These are phyloP conservation scores for Galago senegalensis DNA, from an alignment of 2,797 vertebrate species.

Conservation along the genomic window DNA sequence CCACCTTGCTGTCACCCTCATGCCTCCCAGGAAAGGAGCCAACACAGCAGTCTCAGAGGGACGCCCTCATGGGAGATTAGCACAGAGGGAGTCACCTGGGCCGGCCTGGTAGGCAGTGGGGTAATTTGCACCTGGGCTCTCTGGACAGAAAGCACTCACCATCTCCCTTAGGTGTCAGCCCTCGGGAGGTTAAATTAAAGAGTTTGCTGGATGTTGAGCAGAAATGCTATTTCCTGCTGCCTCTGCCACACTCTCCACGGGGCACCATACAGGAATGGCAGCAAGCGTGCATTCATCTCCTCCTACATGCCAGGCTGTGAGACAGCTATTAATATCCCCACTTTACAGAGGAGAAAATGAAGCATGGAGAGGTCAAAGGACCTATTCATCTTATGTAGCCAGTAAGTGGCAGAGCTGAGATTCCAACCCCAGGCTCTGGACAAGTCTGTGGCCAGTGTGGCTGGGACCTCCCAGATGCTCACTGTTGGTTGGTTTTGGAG, in stretches of 20 bases:
- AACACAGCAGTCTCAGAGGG: constrained; percentile 15
- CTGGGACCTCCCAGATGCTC: background rate
- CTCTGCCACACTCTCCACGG: background rate
- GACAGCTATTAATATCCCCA: constrained; percentile 44
- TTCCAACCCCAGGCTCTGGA: background rate
- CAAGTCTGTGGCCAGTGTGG: background rate
- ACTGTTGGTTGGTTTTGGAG: background rate
- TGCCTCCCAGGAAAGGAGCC: background rate
- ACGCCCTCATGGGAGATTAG: background rate
- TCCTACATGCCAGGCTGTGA: background rate
- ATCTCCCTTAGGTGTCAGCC: constrained; percentile 14
- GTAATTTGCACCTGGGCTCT: background rate
- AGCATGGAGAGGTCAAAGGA: background rate
- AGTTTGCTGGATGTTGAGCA: constrained; percentile 25
- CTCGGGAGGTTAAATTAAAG: background rate
- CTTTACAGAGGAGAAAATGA: background rate
- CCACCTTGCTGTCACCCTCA: background rate
- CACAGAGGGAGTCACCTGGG: background rate
- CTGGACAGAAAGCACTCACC: background rate
- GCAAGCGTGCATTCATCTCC: background rate
- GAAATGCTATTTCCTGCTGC: constrained; percentile 28
- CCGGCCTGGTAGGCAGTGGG: background rate
- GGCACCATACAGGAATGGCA: background rate
- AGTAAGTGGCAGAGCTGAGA: background rate
- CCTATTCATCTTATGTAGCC: background rate